A percentile compares a stretch with the other conserved stretches of the same genome.
Conservation (phyloP, 2,888 invertebrate species). For the Caenorhabditis afra region DNA sequence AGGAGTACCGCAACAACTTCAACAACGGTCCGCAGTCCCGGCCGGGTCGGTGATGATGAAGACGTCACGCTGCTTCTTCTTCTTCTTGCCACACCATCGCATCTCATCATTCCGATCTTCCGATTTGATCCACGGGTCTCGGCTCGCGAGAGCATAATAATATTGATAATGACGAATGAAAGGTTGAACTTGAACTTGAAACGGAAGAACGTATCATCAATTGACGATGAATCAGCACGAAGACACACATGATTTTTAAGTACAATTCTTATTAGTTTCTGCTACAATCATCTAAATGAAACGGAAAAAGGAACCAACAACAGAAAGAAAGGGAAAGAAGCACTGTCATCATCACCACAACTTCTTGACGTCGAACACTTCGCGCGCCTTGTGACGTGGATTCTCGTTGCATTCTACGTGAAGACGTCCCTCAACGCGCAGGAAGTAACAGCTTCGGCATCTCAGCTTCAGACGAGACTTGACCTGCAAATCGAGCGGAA, state of each 20-base stretch:
- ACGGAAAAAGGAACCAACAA: conserved; percentile 9
- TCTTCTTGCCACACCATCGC: conserved; percentile 3
- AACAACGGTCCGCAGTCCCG: conserved; percentile 24
- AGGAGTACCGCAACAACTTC: conserved; percentile 27
- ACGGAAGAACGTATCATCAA: neutral
- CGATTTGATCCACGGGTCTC: conserved; percentile 25
- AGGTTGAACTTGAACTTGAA: conserved; percentile 16
- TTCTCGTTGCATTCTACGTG: conserved; percentile 76
- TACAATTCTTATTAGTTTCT: conserved; percentile 16
- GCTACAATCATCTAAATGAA: conserved; percentile 22
- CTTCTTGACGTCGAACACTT: conserved; percentile 72
- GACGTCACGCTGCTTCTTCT: neutral
- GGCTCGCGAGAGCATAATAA: no score
- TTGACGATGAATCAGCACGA: no score
- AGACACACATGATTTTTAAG: no score
- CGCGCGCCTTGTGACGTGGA: conserved; percentile 74
- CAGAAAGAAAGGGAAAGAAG: neutral
- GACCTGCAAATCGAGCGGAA: conserved; percentile 55
- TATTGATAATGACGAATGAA: conserved; percentile 21
- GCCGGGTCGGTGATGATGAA: conserved; percentile 37
- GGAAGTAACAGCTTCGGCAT: conserved; percentile 74
- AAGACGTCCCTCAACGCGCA: conserved; percentile 75
- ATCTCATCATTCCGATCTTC: conserved; percentile 23
- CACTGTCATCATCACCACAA: conserved; percentile 67
- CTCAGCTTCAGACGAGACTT: conserved; percentile 74